Conservation (phyloP, 2,797 vertebrate genomes). For the Stomatorhinus walkeri region DNA sequence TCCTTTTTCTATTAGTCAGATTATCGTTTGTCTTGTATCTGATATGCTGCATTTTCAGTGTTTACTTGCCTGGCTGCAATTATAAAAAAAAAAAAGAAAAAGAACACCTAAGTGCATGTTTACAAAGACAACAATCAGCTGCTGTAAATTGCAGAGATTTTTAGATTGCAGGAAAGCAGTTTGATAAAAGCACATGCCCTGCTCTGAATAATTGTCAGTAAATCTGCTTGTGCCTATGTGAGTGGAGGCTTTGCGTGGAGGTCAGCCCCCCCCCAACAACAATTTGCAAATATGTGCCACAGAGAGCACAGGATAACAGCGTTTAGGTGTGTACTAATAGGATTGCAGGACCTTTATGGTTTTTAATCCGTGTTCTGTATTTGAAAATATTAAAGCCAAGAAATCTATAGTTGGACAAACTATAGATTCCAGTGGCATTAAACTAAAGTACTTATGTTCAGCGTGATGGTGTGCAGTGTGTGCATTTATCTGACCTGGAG, state of each 20-base stretch:
- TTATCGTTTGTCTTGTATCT: background rate
- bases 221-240: background rate
- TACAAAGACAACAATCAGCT: background rate
- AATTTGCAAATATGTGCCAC: background rate
- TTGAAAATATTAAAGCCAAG: background rate
- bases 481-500: background rate
- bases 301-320: background rate
- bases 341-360: background rate
- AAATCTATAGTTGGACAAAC: background rate
- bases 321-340: background rate
- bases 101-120: background rate
- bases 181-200: slow-evolving; percentile 3
- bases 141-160: background rate
- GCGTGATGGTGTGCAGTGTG: background rate
- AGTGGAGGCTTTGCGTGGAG: background rate
- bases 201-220: background rate
- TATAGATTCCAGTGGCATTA: background rate
- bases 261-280: background rate
- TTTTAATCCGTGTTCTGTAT: background rate
- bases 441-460: background rate
- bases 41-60: background rate
- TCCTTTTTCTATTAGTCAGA: background rate
- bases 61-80: slow-evolving; percentile 1
- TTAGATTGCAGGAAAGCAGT: background rate
- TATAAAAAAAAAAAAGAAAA: background rate